Evolutionary conservation across 1,140 invertebrate genomes (phyloP), one percentile per base, ranked within the genome.

Genomic region (Triops cancriformis): DNA sequence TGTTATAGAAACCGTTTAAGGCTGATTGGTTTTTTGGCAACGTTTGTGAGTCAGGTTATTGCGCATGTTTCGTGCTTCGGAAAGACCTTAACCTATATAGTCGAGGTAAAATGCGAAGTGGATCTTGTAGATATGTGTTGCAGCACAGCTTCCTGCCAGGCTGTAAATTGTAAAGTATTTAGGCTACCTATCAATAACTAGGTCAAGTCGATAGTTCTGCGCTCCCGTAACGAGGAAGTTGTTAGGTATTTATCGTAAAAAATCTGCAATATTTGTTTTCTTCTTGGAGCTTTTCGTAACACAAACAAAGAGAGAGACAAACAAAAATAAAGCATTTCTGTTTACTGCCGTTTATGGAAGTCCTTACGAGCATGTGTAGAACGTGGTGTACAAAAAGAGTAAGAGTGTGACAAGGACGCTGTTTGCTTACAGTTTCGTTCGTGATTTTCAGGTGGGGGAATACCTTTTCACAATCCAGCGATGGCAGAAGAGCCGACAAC

Each of bases 361-460:
- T 64, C 51, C 51, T 23, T 64, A 64, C 51, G 51, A 64, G 51
- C 51, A 64, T 64, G 51, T 64, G 51, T 64, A 18, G 51, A 64
- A 64, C 51, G 51, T 64, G 43, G 18, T 3, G 51, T 23, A 64
- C 14, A 64, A 64, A 64, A 64, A 64, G n/a, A 64, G 18, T 14
- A 14, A 37, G 31, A 37, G 51, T 64, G 51, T 23, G 51, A 64
- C 51, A 23, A 64, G 51, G 14, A 18, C 51, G n/a, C 6, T 64
- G 51, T 64, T 64, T 64, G 14, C n/a, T 64, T n/a, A 64, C 51
- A 23, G n/a, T 23, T 64, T 64, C 51, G 10, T 64, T n/a, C 51
- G 51, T 10, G n/a, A n/a, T 23, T 64, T 23, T 64, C 51, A 64
- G 51, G 51, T 64, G 51, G 51, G 51, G 51, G 51, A 64, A 64